A percentile compares a stretch with the other conserved stretches of the same genome.
Evolutionary conservation across 2,888 invertebrate species (phyloP).

Genomic region (Microdon myrmicae): DNA sequence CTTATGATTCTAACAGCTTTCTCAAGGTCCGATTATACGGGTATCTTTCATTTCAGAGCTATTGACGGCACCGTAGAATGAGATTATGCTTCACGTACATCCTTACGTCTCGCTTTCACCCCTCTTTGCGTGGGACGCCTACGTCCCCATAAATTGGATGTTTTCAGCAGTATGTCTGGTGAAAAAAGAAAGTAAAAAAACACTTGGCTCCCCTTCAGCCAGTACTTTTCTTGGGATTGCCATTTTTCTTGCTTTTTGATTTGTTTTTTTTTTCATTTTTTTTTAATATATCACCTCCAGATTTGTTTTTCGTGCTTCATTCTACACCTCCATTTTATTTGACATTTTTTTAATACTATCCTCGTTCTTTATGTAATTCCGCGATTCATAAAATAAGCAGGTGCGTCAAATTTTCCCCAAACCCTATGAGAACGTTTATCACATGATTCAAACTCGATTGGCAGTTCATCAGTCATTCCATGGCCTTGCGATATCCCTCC

Average conservation of each 20-base stretch:
- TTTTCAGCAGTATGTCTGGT: conserved; percentile 23
- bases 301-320: no score
- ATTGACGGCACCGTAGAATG: no score
- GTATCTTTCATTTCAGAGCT: no score
- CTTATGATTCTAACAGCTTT: conserved; percentile 10
- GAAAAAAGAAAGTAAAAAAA: conserved; percentile 33
- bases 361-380: conserved; percentile 39
- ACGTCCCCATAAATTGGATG: conserved; percentile 10
- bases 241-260: no score
- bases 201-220: background rate
- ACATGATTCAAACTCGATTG: conserved; percentile 45
- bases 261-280: no score
- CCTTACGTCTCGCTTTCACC: no score
- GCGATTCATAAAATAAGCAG: conserved; percentile 43
- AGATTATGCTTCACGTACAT: no score
- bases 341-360: conserved; percentile 27
- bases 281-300: no score
- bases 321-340: background rate
- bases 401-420: conserved; percentile 26
- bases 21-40: background rate
- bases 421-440: conserved; percentile 32
- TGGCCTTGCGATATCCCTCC: conserved; percentile 11
- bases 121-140: no score
- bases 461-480: conserved; percentile 41
- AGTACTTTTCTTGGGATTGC: background rate